Base-by-base conservation (phyloP, 2,888 invertebrate genomes). In the Tuta absoluta region DNA sequence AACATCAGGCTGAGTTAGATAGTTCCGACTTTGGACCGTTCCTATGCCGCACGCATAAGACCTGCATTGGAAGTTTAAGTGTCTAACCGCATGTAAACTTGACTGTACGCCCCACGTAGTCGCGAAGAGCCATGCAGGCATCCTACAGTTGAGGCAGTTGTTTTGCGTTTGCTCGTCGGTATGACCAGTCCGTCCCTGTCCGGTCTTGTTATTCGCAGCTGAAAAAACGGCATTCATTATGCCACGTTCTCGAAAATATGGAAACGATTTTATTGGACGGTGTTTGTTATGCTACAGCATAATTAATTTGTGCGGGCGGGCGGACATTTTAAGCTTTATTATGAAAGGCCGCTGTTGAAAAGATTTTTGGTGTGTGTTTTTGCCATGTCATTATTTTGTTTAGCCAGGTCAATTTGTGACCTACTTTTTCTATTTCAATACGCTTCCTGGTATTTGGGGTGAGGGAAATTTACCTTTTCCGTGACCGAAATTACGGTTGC, bases 261-360 rank as follows among this genome's bases (percentile, higher is more conserved):
- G n/a, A 41, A 41, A 12, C 41, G n/a, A 41, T 41, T 41, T 41
- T 14, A 41, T 41, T 41, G 41, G 41, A 3, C 41, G 14, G 23
- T 51, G 51, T 51, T 19, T 51, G 51, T 21, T n/a, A 17, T 17
- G 21, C n/a, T 10, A 17, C 19, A 49, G 21, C 17, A 49, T 49
- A 49, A 49, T 49, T 49, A 49, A 49, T 49, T 49, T 49, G 21
- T 21, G 48, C n/a, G 48, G n/a, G n/a, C 14, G 45, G 17, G 48
- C n/a, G 48, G 8, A 49, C 8, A 12, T 19, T 19, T 21, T 12
- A 21, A 23, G 21, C 19, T 51, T 51, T 21, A n/a, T 41, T 41
- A 41, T 41, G 41, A 41, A 41, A 41, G 41, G 14, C n/a, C n/a
- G 41, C 14, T n/a, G 41, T 41, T 41, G 41, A 41, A 41, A 41